phyloP scores from a whole-genome alignment of 2,797 vertebrate genomes.

The Champsocephalus esox region DNA sequence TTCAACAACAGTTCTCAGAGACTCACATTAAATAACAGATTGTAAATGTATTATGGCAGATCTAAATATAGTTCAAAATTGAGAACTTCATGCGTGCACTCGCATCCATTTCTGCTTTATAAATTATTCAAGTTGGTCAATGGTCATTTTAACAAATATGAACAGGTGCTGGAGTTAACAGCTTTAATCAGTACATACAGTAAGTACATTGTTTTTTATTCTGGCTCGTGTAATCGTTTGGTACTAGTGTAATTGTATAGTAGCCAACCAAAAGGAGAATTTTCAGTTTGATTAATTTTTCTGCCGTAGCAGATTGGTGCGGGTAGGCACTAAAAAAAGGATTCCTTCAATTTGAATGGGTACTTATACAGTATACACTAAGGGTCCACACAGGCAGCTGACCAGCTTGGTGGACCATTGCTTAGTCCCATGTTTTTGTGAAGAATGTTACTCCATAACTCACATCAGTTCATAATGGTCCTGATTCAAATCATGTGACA shows the following conservation, averaged over 20 bases:
- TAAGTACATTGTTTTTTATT: not conserved
- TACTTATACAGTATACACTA: not conserved
- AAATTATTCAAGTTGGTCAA: conserved; percentile 46
- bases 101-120: conserved; percentile 15
- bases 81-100: conserved; percentile 43
- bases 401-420: not conserved
- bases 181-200: not conserved
- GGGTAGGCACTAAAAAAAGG: not conserved
- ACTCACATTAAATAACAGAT: conserved; percentile 54
- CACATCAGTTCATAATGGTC: not conserved
- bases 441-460: not conserved
- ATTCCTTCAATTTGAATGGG: not conserved
- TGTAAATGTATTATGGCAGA: conserved; percentile 57
- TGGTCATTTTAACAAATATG: conserved; percentile 35
- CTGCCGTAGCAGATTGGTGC: not conserved
- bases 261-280: not conserved
- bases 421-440: not conserved
- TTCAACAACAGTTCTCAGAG: conserved; percentile 43
- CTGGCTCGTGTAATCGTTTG: not conserved
- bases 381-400: not conserved
- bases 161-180: not conserved
- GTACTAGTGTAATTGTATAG: not conserved
- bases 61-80: conserved; percentile 48
- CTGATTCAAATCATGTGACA: not conserved
- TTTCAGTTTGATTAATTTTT: not conserved